These are phyloP conservation scores for Melanotaenia duboulayi DNA, from an alignment of 2,113 vertebrate genomes.

Conservation along the genomic window DNA sequence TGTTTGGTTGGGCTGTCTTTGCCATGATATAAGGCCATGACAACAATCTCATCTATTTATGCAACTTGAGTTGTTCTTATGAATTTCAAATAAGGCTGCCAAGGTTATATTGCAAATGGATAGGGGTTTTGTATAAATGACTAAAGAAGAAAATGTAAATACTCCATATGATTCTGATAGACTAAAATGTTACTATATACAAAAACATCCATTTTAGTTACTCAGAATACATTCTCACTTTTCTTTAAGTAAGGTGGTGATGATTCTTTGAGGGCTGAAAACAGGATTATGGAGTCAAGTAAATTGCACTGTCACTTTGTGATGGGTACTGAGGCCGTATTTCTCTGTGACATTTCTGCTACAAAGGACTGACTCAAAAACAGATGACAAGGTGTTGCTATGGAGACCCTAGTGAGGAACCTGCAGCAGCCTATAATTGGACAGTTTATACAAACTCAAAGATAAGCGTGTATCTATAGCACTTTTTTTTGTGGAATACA, in stretches of 20 bases:
- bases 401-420: constrained; percentile 74
- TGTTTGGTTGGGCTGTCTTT: constrained; percentile 59
- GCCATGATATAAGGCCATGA: constrained; percentile 59
- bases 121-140: constrained; percentile 30
- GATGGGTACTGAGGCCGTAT: constrained; percentile 71
- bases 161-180: not conserved
- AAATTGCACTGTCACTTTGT: constrained; percentile 81
- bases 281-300: constrained; percentile 73
- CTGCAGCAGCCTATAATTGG: constrained; percentile 58
- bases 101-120: constrained; percentile 39
- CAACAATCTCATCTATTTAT: constrained; percentile 63
- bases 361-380: constrained; percentile 69
- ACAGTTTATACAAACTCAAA: constrained; percentile 69
- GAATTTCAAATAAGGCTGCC: constrained; percentile 47
- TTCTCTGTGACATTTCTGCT: constrained; percentile 70
- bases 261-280: constrained; percentile 51
- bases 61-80: constrained; percentile 32
- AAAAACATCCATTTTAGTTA: constrained; percentile 28
- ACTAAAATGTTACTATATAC: constrained; percentile 15
- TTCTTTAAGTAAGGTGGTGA: constrained; percentile 67
- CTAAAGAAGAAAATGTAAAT: not conserved
- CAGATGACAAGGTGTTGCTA: constrained; percentile 81
- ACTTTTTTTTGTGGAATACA: constrained; percentile 46
- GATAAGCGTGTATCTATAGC: constrained; percentile 48
- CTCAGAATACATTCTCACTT: constrained; percentile 31